Conservation (phyloP, 2,797 vertebrate genomes). For the Accipiter superciliosus region DNA sequence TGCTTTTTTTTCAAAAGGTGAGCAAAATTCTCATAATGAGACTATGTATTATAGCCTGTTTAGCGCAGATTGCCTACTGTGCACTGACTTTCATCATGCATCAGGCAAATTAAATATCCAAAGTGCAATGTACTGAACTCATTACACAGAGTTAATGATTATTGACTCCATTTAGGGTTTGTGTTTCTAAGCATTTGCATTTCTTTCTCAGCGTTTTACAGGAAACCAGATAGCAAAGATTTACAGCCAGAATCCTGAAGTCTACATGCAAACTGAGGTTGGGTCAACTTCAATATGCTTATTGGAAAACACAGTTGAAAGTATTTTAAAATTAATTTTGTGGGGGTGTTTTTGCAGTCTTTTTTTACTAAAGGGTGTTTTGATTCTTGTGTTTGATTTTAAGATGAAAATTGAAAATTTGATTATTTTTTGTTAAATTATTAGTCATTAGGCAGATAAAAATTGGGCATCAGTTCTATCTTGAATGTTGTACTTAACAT, state of each 20-base stretch:
- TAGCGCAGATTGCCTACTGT: constrained; percentile 17
- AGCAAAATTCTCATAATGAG: constrained; percentile 65
- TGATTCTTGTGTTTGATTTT: background rate
- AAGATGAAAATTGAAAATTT: background rate
- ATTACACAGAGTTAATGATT: constrained; percentile 58
- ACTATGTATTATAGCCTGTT: constrained; percentile 45
- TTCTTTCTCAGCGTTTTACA: constrained; percentile 89
- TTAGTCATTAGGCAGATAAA: background rate
- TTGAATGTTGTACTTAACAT: background rate
- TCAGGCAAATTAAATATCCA: constrained; percentile 43
- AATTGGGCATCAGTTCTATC: background rate
- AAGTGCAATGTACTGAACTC: constrained; percentile 29
- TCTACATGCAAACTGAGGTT: constrained; percentile 87
- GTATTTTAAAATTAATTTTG: background rate
- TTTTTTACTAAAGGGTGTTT: background rate
- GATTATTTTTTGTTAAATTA: background rate
- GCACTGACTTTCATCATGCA: constrained; percentile 35
- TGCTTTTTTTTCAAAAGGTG: constrained; percentile 37
- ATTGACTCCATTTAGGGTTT: constrained; percentile 63
- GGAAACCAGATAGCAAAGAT: constrained; percentile 95
- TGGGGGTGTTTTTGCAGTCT: background rate
- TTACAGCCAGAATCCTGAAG: constrained; percentile 74
- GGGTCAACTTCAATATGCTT: constrained; percentile 22
- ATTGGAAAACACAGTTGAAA: background rate
- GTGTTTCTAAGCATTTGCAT: constrained; percentile 61